Base-by-base conservation (phyloP, 2,888 invertebrate species). In the Neoascia interrupta region DNA sequence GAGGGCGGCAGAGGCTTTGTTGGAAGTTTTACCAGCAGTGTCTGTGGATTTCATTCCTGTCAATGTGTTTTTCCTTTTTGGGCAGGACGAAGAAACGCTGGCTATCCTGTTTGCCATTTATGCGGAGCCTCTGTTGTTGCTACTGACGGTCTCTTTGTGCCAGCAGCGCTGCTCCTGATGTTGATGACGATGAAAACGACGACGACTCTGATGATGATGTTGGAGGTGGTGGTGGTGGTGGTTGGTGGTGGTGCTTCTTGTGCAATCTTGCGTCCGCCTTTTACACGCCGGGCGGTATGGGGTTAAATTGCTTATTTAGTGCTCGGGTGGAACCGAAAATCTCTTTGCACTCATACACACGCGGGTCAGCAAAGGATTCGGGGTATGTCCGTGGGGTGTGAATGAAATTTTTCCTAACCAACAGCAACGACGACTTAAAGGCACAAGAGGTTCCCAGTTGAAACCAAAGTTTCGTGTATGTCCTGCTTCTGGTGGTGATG, bases 281-380 rank as follows among this genome's bases (percentile, higher is more conserved):
- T 61, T 28, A 18, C 21, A 51, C 53, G 18, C n/a, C n/a, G 15
- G 21, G 37, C 47, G 36, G 56, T 37, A 43, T 58, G 70, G 63
- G 39, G 56, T 76, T 72, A 53, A 72, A 76, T 76, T 76, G 64
- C 76, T 76, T 64, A 76, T 76, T 76, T 72, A 64, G 76, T 72
- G 18, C 23, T 72, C 45, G 53, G 63, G 76, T 64, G 51, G 76
- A 37, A 39, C 75, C 76, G n/a, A 72, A 72, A 72, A 64, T 64
- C 26, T 64, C 63, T 45, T 63, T 41, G 45, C 63, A 49, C 70
- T 28, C 58, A 56, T 18, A 74, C 68, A n/a, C 37, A 16, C 18
- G 23, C 16, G 53, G 19, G 11, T 23, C 28, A 28, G 36, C 19
- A 54, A 45, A n/a, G 13, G 34, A 8, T 34, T 13, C 19, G 36